A percentile compares a stretch with the other conserved stretches of the same genome.
phyloP scores from a whole-genome alignment of 92 coral and sea anemone species.

The Chrysogorgia sp. region DNA sequence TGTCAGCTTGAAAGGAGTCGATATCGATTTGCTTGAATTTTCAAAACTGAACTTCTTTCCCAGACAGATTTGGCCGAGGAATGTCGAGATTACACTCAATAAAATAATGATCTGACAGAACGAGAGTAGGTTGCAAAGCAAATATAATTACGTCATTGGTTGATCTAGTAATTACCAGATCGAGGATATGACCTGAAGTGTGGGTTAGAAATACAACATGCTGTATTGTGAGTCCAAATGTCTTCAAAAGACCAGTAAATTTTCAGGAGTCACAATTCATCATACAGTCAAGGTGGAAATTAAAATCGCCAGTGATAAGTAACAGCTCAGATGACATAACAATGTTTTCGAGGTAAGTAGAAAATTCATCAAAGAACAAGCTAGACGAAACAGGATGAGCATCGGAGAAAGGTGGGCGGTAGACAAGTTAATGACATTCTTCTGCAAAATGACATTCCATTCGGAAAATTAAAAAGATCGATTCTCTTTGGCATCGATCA shows the following conservation, averaged over 20 bases:
- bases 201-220: conserved; percentile 52
- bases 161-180: conserved; percentile 40
- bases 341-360: conserved; percentile 42
- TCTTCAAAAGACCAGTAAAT: conserved; percentile 35
- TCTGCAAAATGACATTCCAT: conserved; percentile 40
- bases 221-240: conserved; percentile 50
- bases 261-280: conserved; percentile 5
- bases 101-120: conserved; percentile 54
- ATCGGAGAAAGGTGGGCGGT: conserved; percentile 46
- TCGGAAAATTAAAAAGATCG: conserved; percentile 64
- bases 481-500: conserved; percentile 43
- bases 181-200: conserved; percentile 46
- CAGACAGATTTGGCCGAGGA: conserved; percentile 44
- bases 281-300: conserved; percentile 39
- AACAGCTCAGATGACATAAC: conserved; percentile 47
- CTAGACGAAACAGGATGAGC: conserved; percentile 28
- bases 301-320: conserved; percentile 45
- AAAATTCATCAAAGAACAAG: conserved; percentile 46
- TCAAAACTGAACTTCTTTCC: conserved; percentile 47
- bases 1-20: background rate
- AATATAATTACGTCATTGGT: conserved; percentile 36
- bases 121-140: conserved; percentile 42
- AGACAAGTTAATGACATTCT: conserved; percentile 35
- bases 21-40: conserved; percentile 30
- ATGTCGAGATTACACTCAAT: conserved; percentile 35